phyloP scores from a whole-genome alignment of 2,888 invertebrate genomes.

The Gasteruption jaculator region DNA sequence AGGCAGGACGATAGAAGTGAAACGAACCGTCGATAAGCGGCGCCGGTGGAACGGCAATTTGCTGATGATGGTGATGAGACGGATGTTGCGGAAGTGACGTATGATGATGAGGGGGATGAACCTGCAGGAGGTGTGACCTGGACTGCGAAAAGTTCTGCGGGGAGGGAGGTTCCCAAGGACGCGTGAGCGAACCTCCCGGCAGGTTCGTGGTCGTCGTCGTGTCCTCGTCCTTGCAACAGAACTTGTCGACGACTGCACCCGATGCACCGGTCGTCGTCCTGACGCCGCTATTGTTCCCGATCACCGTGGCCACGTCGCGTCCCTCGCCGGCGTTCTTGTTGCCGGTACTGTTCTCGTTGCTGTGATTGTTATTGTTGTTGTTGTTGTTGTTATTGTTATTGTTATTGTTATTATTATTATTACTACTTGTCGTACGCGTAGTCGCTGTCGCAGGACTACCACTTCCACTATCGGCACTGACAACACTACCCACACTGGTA shows the following conservation, averaged over 20 bases:
- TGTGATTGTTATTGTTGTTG: constrained; percentile 23
- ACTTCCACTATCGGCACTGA: constrained; percentile 48
- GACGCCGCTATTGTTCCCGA: constrained; percentile 26
- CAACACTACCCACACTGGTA: constrained; percentile 45
- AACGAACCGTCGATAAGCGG: constrained; percentile 41
- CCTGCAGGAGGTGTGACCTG: constrained; percentile 39
- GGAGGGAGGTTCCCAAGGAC: constrained; percentile 48
- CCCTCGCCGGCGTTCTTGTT: constrained; percentile 21
- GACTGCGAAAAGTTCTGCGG: constrained; percentile 40
- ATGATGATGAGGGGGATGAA: constrained; percentile 35
- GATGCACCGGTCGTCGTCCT: constrained; percentile 17
- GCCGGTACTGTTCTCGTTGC: constrained; percentile 21
- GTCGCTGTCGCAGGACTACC: constrained; percentile 44
- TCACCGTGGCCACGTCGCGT: constrained; percentile 18
- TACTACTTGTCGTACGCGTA: constrained; percentile 31
- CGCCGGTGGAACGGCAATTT: constrained; percentile 36
- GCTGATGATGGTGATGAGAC: constrained; percentile 39
- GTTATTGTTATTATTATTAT: constrained; percentile 26
- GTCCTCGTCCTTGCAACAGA: constrained; percentile 43
- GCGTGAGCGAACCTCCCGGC: too few relatives aligned
- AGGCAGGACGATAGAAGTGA: neutral
- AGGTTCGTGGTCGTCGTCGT: constrained; percentile 32
- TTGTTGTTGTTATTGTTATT: constrained; percentile 29
- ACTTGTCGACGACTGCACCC: constrained; percentile 30
- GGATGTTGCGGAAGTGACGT: constrained; percentile 36